Evolutionary conservation across 2,888 invertebrate genomes (phyloP).

Genomic region (Diloba caeruleocephala): DNA sequence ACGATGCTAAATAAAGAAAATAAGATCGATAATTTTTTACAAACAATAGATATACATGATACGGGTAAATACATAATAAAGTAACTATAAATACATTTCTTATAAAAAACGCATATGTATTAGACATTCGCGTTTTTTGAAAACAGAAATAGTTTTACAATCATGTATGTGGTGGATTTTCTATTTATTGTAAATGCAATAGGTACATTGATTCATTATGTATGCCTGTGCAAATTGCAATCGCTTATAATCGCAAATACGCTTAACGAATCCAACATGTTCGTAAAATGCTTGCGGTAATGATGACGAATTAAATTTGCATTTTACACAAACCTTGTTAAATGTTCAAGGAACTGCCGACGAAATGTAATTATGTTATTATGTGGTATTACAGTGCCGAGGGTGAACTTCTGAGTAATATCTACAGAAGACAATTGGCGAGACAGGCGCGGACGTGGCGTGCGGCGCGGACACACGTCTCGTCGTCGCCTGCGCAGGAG

Average conservation of each 20-base stretch:
- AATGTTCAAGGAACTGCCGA: constrained; percentile 42
- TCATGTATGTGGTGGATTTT: too few species aligned
- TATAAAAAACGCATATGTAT: too few species aligned
- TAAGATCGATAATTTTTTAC: too few species aligned
- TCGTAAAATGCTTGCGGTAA: constrained; percentile 24
- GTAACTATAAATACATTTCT: too few species aligned
- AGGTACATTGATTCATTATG: too few species aligned
- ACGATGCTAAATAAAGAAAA: too few species aligned
- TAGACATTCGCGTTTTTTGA: too few species aligned
- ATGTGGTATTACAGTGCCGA: constrained; percentile 55
- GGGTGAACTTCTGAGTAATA: constrained; percentile 50
- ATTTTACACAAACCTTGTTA: constrained; percentile 59
- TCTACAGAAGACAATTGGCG: constrained; percentile 37
- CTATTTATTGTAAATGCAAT: too few species aligned
- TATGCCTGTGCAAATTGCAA: too few species aligned
- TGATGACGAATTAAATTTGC: constrained; percentile 58
- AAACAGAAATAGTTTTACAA: too few species aligned
- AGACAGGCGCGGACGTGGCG: constrained; percentile 13
- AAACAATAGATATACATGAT: too few species aligned
- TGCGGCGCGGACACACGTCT: constrained; percentile 35
- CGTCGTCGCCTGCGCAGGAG: constrained; percentile 35
- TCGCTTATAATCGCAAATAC: constrained; percentile 21
- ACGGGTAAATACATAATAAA: too few species aligned
- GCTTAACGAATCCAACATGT: constrained; percentile 19
- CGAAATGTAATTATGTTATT: constrained; percentile 64